Percentiles rank a stretch among this genome's conserved stretches.
Evolutionary conservation across 92 coral and sea anemone genomes (phyloP).

Genomic region (Bergia puertoricense): DNA sequence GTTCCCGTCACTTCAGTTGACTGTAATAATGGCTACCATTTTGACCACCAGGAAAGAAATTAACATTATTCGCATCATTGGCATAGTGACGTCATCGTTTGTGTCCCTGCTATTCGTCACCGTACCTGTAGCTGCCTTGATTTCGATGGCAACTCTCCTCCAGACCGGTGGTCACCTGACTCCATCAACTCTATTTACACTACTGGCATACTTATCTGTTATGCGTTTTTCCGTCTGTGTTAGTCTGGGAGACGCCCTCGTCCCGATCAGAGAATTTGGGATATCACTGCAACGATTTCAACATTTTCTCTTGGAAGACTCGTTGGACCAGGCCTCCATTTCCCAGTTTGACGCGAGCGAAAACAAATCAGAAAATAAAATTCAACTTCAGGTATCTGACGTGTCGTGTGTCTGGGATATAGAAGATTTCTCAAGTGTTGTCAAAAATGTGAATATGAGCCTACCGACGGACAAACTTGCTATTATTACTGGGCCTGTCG

Average conservation of each 20-base stretch:
- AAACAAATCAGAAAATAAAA: not conserved
- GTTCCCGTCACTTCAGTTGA: too few species aligned
- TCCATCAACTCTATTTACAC: constrained; percentile 5
- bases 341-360: not conserved
- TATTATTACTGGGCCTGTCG: constrained; percentile 27
- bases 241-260: constrained; percentile 17
- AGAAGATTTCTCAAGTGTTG: not conserved
- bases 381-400: not conserved
- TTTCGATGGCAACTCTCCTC: not conserved
- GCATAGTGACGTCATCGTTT: not conserved
- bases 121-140: not conserved
- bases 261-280: constrained; percentile 16
- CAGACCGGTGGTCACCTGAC: not conserved
- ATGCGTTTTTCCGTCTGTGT: constrained; percentile 17
- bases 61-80: not conserved
- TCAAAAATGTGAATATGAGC: not conserved
- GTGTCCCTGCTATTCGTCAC: not conserved
- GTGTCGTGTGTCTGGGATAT: constrained; percentile 15
- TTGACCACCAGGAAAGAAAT: constrained; percentile 6
- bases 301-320: not conserved
- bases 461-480: not conserved
- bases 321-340: not conserved
- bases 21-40: not conserved
- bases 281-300: constrained; percentile 14
- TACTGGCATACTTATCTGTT: not conserved